A percentile compares a stretch with the other conserved stretches of the same genome.
Evolutionary conservation across 2,113 vertebrate species (phyloP).

Genomic region (Nothobranchius kuhntae): DNA sequence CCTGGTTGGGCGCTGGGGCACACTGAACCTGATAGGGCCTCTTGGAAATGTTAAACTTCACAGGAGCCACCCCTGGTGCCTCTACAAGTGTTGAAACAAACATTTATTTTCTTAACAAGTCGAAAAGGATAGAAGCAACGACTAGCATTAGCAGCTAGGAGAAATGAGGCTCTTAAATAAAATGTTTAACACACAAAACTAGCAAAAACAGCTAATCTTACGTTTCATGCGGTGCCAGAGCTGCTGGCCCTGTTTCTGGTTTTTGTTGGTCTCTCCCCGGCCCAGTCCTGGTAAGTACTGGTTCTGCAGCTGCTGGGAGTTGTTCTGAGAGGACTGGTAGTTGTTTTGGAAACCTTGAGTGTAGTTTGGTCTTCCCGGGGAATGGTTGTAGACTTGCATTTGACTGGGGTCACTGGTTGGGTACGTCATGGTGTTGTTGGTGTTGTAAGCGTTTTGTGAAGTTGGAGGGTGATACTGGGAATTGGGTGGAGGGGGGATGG

Average conservation of each 20-base stretch:
- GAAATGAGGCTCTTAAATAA: not conserved
- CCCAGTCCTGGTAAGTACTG: slow-evolving; percentile 66
- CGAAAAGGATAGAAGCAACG: too few species aligned
- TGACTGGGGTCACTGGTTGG: slow-evolving; percentile 67
- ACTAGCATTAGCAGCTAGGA: not conserved
- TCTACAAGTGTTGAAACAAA: slow-evolving; percentile 70
- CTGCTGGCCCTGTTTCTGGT: slow-evolving; percentile 81
- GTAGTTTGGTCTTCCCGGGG: slow-evolving; percentile 70
- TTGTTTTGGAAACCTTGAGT: slow-evolving; percentile 61
- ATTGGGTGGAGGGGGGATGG: slow-evolving; percentile 71
- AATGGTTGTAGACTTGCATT: slow-evolving; percentile 73
- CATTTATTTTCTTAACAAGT: not conserved
- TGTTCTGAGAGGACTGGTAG: slow-evolving; percentile 68
- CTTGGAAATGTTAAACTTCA: slow-evolving; percentile 91
- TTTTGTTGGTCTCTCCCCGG: slow-evolving; percentile 72
- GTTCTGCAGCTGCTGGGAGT: slow-evolving; percentile 50
- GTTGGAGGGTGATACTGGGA: slow-evolving; percentile 77
- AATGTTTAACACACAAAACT: not conserved
- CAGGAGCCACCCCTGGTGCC: slow-evolving; percentile 82
- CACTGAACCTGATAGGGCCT: slow-evolving; percentile 79
- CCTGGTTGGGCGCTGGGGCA: slow-evolving; percentile 78
- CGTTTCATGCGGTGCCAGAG: slow-evolving; percentile 88
- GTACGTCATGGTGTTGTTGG: slow-evolving; percentile 70
- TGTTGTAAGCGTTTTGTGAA: slow-evolving; percentile 70
- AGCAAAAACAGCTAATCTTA: slow-evolving; percentile 37